Conservation (phyloP, 2,113 vertebrate species). For the Entomyzon cyanotis region DNA sequence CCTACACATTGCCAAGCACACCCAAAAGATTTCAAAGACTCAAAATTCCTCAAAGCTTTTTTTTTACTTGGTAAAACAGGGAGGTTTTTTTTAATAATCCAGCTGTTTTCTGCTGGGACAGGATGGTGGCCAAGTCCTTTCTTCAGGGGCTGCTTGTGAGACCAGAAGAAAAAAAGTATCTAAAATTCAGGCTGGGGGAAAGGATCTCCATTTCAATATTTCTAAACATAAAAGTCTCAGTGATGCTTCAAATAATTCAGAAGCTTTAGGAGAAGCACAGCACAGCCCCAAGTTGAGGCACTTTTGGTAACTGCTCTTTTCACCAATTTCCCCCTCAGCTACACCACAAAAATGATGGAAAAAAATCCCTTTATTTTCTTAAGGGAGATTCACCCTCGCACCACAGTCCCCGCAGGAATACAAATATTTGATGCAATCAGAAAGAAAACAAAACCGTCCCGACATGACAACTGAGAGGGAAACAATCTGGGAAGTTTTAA, state of each 20-base stretch:
- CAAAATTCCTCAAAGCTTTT: neutral
- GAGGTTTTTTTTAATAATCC: neutral
- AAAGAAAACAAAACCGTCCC: conserved; percentile 45
- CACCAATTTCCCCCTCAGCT: neutral
- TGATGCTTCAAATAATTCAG: neutral
- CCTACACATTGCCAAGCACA: rapidly evolving
- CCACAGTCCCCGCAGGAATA: neutral
- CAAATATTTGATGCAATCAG: conserved; percentile 34
- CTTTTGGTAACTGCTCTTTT: neutral
- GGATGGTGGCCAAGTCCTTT: neutral
- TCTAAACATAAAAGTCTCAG: neutral
- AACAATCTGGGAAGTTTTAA: conserved; percentile 48
- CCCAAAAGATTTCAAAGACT: neutral
- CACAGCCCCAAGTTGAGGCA: neutral
- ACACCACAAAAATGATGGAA: neutral
- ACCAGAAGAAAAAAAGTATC: neutral
- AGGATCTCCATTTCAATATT: neutral
- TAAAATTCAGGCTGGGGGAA: neutral
- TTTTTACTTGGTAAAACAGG: neutral
- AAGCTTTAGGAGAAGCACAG: neutral
- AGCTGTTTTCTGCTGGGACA: neutral
- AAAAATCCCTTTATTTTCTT: neutral
- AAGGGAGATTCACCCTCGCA: neutral
- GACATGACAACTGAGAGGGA: conserved; percentile 43
- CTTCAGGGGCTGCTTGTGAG: rapidly evolving